Base-by-base conservation (phyloP, 2,797 vertebrate species). In the Centroberyx gerrardi region DNA sequence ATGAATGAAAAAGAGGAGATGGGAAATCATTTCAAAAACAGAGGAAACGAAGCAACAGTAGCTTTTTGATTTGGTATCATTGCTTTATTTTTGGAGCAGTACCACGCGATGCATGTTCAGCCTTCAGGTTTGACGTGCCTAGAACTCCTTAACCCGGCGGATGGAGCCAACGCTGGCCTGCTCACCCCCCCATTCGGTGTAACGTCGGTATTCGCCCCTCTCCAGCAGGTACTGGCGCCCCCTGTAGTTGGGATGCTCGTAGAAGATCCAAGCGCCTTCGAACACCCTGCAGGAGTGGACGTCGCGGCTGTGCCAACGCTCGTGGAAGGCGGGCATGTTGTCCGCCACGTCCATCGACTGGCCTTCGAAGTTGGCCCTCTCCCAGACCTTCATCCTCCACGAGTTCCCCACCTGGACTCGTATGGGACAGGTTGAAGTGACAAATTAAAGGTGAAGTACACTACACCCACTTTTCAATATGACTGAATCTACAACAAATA, bases 231-330 rank as follows among this genome's bases (percentile, higher is more conserved):
- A 96, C 90, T 97, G 96, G 82, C 94, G 86, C 71, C 22, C 22
- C 22, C 22, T 22, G 22, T 22, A 22, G 22, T 22, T 22, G 22
- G 22, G 22, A 22, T 22, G 58, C 86, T 96, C 94, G 0, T 94
- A 95, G 92, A 95, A 93, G 70, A 96, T 87, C 96, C 96, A 96
- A 84, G 91, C 88, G 0, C 96, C 96, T 0, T 96, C 95, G 62
- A 94, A 86, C 76, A 96, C 95, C 73, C 94, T 94, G 89, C 94
- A 96, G 81, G 95, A 95, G 0, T 95, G 93, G 68, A 96, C 73
- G 56, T 96, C 92, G 0, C 90, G 84, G 65, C 27, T 76, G 54
- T 75, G 73, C 77, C 83, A 95, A 76, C 70, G 40, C 76, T 85
- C 68, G 0, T 90, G 94, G 73, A 96, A 94, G 29, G 92, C 91